Evolutionary conservation across 2,113 vertebrate genomes (phyloP), one percentile per base, ranked within the genome.

Genomic region (Ceratotherium simum): DNA sequence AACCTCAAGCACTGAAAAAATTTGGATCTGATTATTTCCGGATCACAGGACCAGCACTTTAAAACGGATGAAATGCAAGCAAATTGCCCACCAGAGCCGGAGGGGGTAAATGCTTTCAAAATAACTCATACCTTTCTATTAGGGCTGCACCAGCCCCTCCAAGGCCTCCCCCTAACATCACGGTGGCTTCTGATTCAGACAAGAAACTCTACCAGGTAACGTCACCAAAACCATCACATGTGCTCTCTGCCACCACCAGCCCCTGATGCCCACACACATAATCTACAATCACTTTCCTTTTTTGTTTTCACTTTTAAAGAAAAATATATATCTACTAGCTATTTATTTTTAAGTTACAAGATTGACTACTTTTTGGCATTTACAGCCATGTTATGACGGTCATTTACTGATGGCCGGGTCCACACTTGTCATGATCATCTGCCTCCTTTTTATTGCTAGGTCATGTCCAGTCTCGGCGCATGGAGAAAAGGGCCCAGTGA

Each of bases 21-120:
- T 97, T 96, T 97, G 85, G 79, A 98, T 97, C 81, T 84, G 91
- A 98, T 98, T 98, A 93, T 83, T 98, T 92, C 13, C 90, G 97
- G 94, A 98, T 95, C 82, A 75, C 75, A 96, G 97, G 97, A 98
- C 97, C 96, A 97, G 96, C 94, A 95, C 97, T 97, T 98, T 97
- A 97, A 98, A 98, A 98, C 98, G 97, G 98, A 98, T 98, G 97
- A 98, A 97, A 98, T 98, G 98, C 46, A 98, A 98, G 98, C 64
- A 98, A 98, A 98, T 97, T 98, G 98, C 98, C 96, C 94, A 97
- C 96, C 6, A 17, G 60, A 98, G 97, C 97, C 75, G 1, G 91
- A 83, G 96, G 96, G 95, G 92, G 46, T 21, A 86, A 92, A 91
- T 60, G 78, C 94, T 98, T 98, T 98, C 88, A 96, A 96, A 97